Evolutionary conservation across 1,140 invertebrate species (phyloP).

Genomic region (Drosophila biarmipes): DNA sequence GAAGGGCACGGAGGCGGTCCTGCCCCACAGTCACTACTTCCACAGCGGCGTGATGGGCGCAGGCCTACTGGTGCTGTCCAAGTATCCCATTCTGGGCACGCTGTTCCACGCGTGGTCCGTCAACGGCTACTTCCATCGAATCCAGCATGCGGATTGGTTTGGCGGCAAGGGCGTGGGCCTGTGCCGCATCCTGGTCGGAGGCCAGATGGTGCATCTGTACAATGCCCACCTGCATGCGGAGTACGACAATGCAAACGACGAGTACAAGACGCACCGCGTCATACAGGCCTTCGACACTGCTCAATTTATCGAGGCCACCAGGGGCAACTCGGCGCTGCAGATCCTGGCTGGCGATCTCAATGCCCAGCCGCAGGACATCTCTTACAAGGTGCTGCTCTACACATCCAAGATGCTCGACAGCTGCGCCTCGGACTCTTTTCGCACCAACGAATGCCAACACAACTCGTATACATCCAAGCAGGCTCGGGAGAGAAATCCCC

Average conservation of each 20-base stretch:
- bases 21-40: slow-evolving; percentile 96
- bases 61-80: slow-evolving; percentile 95
- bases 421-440: slow-evolving; percentile 81
- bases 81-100: slow-evolving; percentile 93
- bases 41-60: slow-evolving; percentile 97
- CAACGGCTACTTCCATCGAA: slow-evolving; percentile 98
- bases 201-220: slow-evolving; percentile 91
- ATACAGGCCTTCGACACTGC: slow-evolving; percentile 97
- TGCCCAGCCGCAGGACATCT: slow-evolving; percentile 93
- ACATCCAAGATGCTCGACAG: slow-evolving; percentile 85
- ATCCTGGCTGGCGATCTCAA: slow-evolving; percentile 97
- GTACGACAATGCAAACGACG: slow-evolving; percentile 93
- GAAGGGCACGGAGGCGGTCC: slow-evolving; percentile 86
- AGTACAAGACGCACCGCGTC: slow-evolving; percentile 95
- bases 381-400: slow-evolving; percentile 87
- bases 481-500: slow-evolving; percentile 86
- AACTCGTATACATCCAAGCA: slow-evolving; percentile 92
- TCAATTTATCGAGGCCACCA: slow-evolving; percentile 95
- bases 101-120: slow-evolving; percentile 96
- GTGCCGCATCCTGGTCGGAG: slow-evolving; percentile 89
- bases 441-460: slow-evolving; percentile 92
- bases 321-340: slow-evolving; percentile 90
- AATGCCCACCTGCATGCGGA: slow-evolving; percentile 98
- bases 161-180: slow-evolving; percentile 98
- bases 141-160: slow-evolving; percentile 99